Evolutionary conservation across 2,797 vertebrate genomes (phyloP), one percentile per base, ranked within the genome.

Genomic region (Lindbergichthys nudifrons): DNA sequence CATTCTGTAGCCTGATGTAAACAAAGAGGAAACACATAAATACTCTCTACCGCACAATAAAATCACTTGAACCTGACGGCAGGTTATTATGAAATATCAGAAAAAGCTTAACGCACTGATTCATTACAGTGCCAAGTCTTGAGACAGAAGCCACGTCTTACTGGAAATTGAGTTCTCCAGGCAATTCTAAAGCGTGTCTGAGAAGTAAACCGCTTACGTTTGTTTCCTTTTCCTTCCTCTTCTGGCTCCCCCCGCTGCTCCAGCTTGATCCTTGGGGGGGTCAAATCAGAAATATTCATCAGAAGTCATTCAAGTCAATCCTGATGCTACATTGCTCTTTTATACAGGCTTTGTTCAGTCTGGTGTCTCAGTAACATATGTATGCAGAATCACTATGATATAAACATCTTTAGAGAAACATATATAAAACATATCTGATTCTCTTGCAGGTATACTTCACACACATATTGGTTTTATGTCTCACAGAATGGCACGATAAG

Each of bases 191-290:
- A 42, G 2, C 5, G 65, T 5, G n/a, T 58, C 21, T 75, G 50
- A 74, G 10, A 46, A 47, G 60, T 39, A 0, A 62, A 73, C 23
- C 62, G 87, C 95, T 90, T 81, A 96, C 95, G 92, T 92, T 92
- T 96, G 95, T 88, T 95, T 96, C 81, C 95, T 93, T 87, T 96
- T 96, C 75, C 95, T 93, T 77, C 95, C 94, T 88, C 94, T 94
- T 77, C 93, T 94, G 82, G 84, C 85, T 85, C 91, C 94, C 45
- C 80, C 87, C 4, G 61, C 84, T 56, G 84, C 81, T 66, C 88
- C 89, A 10, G 79, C 77, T 82, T 92, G 89, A 78, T 92, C 93
- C 95, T 96, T 88, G 8, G 56, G 18, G 18, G 43, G 30, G 63
- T 10, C 72, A 46, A 90, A 81, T 39, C 32, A 71, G 23, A 67